Base-by-base conservation (phyloP, 2,888 invertebrate genomes). In the Latheticus oryzae region DNA sequence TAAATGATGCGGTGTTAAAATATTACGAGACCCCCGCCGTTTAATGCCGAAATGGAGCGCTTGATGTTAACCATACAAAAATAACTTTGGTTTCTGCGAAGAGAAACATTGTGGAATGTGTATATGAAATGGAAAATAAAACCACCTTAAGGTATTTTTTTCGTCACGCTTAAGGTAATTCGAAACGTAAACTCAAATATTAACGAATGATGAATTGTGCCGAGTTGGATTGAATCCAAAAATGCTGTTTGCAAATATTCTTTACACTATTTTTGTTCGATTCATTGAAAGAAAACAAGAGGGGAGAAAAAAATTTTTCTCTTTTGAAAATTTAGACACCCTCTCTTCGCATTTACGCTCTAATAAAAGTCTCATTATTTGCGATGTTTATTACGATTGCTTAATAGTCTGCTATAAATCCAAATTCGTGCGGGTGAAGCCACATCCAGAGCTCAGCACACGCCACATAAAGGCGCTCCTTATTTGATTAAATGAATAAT, bases 161-260 rank as follows among this genome's bases (percentile, higher is more conserved):
- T 56, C 24, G 67, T 62, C 63, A 64, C 64, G 66, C 64, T 62
- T 52, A 61, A 63, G 63, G 63, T 66, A 66, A 65, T 68, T 66
- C 59, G 63, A 66, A 67, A 66, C 67, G 64, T 63, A 63, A 60
- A 58, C 62, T 62, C 62, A 58, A 64, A 69, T 68, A 69, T 70
- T 70, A 65, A 62, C 58, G 64, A 64, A 70, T 70, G 68, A 70
- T 69, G 67, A 61, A 70, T 68, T 61, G 64, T 53, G 63, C 63
- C 66, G 55, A 51, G 50, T 58, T 70, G 69, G 68, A 54, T 5
- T n/a, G 26, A n/a, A 26, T 40, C 58, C 58, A 59, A 48, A 54
- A 59, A 23, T 50, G 58, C 58, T 54, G 54, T 59, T 59, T 59
- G 58, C 58, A 59, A 59, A 59, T 59, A 54, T 59, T 43, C 54